Conservation (phyloP, 2,797 vertebrate genomes). For the Eulemur rubriventer region DNA sequence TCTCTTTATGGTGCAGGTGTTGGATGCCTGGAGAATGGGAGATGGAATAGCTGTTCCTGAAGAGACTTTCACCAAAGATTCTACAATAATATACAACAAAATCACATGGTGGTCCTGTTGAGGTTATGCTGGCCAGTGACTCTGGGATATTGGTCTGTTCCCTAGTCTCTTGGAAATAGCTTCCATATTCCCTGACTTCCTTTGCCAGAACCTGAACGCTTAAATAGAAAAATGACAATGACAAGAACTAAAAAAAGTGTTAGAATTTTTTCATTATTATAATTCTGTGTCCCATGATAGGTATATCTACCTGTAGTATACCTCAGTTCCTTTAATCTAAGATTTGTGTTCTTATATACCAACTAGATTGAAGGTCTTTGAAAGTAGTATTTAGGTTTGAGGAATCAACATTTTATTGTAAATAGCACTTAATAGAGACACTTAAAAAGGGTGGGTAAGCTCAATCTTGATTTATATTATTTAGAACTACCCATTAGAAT, state of each 20-base stretch:
- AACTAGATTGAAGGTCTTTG: not conserved
- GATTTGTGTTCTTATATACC: constrained; percentile 27
- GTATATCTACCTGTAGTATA: not conserved
- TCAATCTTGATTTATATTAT: not conserved
- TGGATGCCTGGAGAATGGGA: not conserved
- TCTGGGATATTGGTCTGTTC: not conserved
- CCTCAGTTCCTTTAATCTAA: not conserved
- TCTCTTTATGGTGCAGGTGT: constrained; percentile 9
- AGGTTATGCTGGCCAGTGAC: not conserved
- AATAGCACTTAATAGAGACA: not conserved
- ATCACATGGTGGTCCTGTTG: not conserved
- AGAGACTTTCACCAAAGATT: constrained; percentile 20
- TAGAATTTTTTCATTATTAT: not conserved
- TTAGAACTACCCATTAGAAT: not conserved
- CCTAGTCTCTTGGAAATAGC: not conserved
- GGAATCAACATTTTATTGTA: constrained; percentile 15
- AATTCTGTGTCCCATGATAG: not conserved
- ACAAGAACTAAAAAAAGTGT: not conserved
- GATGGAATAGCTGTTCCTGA: not conserved
- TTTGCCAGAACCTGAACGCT: constrained; percentile 26
- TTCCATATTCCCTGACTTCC: not conserved
- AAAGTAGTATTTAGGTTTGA: not conserved
- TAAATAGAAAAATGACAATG: not conserved
- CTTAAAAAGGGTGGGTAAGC: not conserved
- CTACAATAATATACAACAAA: not conserved